phyloP scores from a whole-genome alignment of 2,888 invertebrate species.

The Eurytoma adleriae region DNA sequence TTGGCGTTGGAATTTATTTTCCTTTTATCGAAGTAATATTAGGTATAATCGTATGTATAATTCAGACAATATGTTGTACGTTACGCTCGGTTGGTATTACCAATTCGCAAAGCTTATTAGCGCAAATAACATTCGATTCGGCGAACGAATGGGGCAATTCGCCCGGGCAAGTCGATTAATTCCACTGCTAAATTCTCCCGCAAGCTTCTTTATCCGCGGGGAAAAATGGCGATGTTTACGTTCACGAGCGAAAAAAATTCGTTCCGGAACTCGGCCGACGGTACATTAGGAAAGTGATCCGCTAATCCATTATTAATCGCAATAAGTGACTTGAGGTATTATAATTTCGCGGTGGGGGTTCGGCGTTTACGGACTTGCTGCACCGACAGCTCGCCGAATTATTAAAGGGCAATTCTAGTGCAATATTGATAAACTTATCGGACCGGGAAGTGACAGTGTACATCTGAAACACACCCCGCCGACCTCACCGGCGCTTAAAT shows the following conservation, averaged over 20 bases:
- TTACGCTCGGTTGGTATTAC: too few species aligned
- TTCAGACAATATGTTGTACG: too few species aligned
- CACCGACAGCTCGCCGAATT: background rate
- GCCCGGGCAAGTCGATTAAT: too few species aligned
- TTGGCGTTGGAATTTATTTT: too few species aligned
- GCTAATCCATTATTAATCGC: conserved; percentile 11
- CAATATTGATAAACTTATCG: conserved; percentile 8
- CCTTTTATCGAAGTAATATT: too few species aligned
- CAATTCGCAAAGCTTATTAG: too few species aligned
- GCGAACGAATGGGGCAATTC: too few species aligned
- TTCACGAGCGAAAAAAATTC: conserved; percentile 1
- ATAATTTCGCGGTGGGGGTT: background rate
- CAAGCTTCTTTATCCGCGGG: background rate
- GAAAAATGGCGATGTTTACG: background rate
- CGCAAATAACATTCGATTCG: too few species aligned
- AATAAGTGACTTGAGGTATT: conserved; percentile 1
- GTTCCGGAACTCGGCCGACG: background rate
- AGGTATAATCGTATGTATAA: too few species aligned
- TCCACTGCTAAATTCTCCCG: too few species aligned
- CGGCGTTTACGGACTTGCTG: background rate
- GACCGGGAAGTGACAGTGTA: background rate
- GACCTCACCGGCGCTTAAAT: too few species aligned
- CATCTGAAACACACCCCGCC: too few species aligned
- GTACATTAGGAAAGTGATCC: background rate
- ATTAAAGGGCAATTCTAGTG: background rate